Base-by-base conservation (phyloP, 2,797 vertebrate genomes). In the Pseudocheirus occidentalis region DNA sequence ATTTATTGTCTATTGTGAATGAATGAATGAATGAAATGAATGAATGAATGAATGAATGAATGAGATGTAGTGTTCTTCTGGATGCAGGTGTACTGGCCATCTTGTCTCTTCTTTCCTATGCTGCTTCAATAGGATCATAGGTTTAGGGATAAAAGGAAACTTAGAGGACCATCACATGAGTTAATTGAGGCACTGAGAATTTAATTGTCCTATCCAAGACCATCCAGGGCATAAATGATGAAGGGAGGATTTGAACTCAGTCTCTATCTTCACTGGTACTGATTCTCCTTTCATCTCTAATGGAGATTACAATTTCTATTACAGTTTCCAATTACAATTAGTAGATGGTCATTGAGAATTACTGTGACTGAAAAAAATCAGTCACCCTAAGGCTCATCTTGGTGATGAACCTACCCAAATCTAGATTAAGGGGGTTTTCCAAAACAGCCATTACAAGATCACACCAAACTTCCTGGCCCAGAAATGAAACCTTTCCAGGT, bases 21-120 rank as follows among this genome's bases (percentile, higher is more conserved):
- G 59, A 62, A 34, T 34, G 31, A 62, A 62, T 34, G 29, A 62
- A 73, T 73, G 34, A 73, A n/a, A 40, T 40, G 29, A 14, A 91
- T 27, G 46, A 31, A n/a, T 62, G 59, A 62, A 62, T 62, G 59
- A 62, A 34, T 34, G 31, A 62, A 62, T 34, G 29, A 62, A 73
- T 73, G 34, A 73, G n/a, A n/a, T n/a, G n/a, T n/a, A n/a, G 16
- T 52, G 1, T 92, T 53, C 27, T 90, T 53, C 46, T 56, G 57
- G 7, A 24, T 81, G 11, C 14, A 66, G 56, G 13, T 94, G 29
- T 50, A 34, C 10, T 93, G 56, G 57, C 52, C 2, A 59, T 57
- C 57, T 73, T 91, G 24, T 0, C 34, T 55, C 62, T 87, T 29
- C 18, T 91, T 96, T 92, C 18, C 55, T 95, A 53, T 90, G 87